Conservation (phyloP, 2,113 vertebrate genomes). For the Dipodomys spectabilis region DNA sequence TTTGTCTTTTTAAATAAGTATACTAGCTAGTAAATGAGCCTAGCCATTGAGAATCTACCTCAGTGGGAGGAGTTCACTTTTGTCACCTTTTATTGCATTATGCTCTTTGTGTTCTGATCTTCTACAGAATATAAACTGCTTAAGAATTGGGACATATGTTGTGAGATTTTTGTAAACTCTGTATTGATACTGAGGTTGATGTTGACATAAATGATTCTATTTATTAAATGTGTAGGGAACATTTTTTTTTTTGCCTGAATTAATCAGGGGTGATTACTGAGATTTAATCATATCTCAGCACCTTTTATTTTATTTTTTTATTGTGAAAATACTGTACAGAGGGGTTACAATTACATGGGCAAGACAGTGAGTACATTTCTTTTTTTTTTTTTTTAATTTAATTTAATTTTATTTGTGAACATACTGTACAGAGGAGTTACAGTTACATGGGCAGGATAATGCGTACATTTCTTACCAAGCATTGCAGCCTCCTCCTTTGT, state of each 20-base stretch:
- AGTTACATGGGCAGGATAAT: too few relatives aligned
- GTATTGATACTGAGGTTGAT: not conserved
- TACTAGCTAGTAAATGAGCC: not conserved
- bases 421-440: too few relatives aligned
- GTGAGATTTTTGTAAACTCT: constrained; percentile 10
- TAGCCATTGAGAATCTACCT: not conserved
- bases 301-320: too few relatives aligned
- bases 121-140: not conserved
- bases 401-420: too few relatives aligned
- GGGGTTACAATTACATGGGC: too few relatives aligned
- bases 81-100: not conserved
- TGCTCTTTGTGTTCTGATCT: not conserved
- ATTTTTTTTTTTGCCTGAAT: not conserved
- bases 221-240: not conserved
- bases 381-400: too few relatives aligned
- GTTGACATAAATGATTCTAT: not conserved
- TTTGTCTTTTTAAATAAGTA: constrained; percentile 24
- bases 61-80: not conserved
- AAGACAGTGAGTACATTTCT: too few relatives aligned
- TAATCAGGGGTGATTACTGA: too few relatives aligned
- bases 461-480: too few relatives aligned
- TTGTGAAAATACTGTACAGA: too few relatives aligned
- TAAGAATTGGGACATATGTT: not conserved
- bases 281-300: too few relatives aligned
- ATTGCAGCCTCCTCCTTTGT: too few relatives aligned